Base-by-base conservation (phyloP, 2,888 invertebrate genomes). In the Pristionchus maxplancki region DNA sequence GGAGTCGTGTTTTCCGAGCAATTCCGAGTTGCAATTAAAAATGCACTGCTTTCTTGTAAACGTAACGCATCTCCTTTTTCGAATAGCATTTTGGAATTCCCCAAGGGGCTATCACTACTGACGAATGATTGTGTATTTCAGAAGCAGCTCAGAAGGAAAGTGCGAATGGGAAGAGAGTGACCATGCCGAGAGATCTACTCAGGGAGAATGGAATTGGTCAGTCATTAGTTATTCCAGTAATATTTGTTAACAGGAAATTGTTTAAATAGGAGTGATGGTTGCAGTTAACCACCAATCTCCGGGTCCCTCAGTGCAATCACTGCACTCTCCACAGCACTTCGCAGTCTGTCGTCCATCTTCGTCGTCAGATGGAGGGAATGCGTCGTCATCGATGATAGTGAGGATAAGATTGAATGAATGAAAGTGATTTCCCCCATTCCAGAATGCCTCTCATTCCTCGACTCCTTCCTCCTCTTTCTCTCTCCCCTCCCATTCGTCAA, bases 161-260 rank as follows among this genome's bases (percentile, higher is more conserved):
- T 15, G 67, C 86, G 71, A 87, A 87, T 71, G 86, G 86, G 31
- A 87, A 87, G 58, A 67, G 86, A 37, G 4, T 34, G 31, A 20
- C 48, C 6, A 24, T 87, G 31, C 64, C 40, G n/a, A 84, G n/a
- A 28, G 83, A 84, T 31, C 31, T 84, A 48, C 13, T 84, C 40
- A 34, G 34, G 40, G 85, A 85, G 15, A 85, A 85, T 64, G 85
- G 62, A 44, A 24, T 53, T 8, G 24, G 28, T 50, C 48, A 1
- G 78, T 48, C 0, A 28, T 17, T 44, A 0, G 24, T 24, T n/a
- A 6, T 9, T 44, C n/a, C n/a, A n/a, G n/a, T n/a, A n/a, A n/a
- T n/a, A n/a, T n/a, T n/a, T n/a, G n/a, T n/a, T n/a, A n/a, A n/a
- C n/a, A n/a, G n/a, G n/a, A n/a, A n/a, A n/a, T n/a, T n/a, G n/a